phyloP scores from a whole-genome alignment of 2,888 invertebrate genomes.

The Chrysolina haemoptera region DNA sequence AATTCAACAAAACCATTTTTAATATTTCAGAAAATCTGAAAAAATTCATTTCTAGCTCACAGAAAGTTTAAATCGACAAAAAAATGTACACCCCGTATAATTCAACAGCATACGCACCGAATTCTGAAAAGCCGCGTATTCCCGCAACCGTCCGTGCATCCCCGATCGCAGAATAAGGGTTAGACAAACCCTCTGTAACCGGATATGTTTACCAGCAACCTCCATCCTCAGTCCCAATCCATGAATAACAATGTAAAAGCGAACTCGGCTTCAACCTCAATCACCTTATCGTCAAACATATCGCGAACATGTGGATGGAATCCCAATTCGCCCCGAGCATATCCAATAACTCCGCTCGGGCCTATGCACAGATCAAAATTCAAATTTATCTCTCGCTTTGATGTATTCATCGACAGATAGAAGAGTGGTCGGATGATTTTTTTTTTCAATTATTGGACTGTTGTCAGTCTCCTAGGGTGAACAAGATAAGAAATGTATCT shows the following conservation, averaged over 20 bases:
- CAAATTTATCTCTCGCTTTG: conserved; percentile 54
- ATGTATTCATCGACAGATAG: conserved; percentile 40
- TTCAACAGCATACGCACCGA: background rate
- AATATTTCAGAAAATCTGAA: too few relatives aligned
- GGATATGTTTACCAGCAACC: conserved; percentile 60
- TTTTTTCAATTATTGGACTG: conserved; percentile 11
- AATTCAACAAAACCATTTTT: too few relatives aligned
- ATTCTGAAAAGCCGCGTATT: conserved; percentile 2
- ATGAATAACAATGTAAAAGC: conserved; percentile 59
- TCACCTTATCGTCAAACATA: conserved; percentile 61
- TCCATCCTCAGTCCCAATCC: conserved; percentile 59
- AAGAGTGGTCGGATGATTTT: background rate
- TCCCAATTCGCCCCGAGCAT: conserved; percentile 48
- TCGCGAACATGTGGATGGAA: conserved; percentile 61
- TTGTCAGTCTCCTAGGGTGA: background rate
- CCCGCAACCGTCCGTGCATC: background rate
- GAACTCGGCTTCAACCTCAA: conserved; percentile 49
- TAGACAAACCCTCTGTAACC: conserved; percentile 53
- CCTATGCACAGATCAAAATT: conserved; percentile 50
- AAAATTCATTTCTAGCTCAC: background rate
- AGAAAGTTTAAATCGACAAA: background rate
- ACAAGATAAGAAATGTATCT: too few relatives aligned
- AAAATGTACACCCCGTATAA: background rate
- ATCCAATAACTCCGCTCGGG: conserved; percentile 31
- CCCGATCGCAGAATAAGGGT: conserved; percentile 34